Conservation (phyloP, 30 jellyfish, hydroid and myxozoan genomes). For the Turritopsis rubra region DNA sequence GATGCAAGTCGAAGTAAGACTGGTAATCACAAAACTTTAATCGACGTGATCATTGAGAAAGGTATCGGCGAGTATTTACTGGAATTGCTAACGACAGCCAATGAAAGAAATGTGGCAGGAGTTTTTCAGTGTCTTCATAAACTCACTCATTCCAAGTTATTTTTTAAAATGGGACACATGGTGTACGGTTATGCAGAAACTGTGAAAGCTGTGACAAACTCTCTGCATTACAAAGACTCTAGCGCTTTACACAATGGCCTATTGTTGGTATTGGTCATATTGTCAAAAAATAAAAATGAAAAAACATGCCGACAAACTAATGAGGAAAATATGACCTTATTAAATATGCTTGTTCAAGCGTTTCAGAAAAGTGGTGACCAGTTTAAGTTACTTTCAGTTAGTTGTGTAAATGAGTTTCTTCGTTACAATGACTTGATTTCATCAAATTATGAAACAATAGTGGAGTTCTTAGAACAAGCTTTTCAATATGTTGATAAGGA, state of each 20-base stretch:
- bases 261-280: background rate
- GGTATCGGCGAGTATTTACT: slow-evolving; percentile 69
- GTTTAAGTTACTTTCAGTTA: background rate
- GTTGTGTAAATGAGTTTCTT: slow-evolving; percentile 16
- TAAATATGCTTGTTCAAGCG: background rate
- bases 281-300: background rate
- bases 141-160: slow-evolving; percentile 28
- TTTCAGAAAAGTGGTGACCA: background rate
- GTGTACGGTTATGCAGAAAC: slow-evolving; percentile 70
- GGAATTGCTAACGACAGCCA: slow-evolving; percentile 52
- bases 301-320: background rate
- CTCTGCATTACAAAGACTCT: background rate
- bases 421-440: background rate
- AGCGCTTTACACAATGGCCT: slow-evolving; percentile 14
- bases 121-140: slow-evolving; percentile 35
- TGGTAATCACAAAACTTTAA: background rate
- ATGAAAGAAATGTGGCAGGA: slow-evolving; percentile 11
- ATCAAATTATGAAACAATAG: background rate
- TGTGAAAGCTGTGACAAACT: slow-evolving; percentile 16
- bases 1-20: background rate
- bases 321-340: background rate
- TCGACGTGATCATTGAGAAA: slow-evolving; percentile 32
- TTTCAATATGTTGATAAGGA: slow-evolving; percentile 3
- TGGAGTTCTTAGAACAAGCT: background rate
- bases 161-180: slow-evolving; percentile 54